These are phyloP conservation scores for Yponomeuta plumbellus DNA, from an alignment of 2,888 invertebrate genomes.

Conservation along the genomic window DNA sequence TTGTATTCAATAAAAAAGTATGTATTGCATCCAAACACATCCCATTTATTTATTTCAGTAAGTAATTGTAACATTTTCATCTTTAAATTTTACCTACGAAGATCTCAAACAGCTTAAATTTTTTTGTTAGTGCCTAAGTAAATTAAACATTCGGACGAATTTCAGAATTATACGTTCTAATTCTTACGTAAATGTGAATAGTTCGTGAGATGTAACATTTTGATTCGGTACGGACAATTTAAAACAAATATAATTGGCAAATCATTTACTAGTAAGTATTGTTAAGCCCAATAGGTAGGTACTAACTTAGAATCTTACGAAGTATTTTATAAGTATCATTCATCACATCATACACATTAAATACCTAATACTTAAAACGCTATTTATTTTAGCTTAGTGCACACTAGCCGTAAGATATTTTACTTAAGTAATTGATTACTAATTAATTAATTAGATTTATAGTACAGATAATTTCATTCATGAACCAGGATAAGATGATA, in stretches of 20 bases:
- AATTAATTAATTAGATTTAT: slow-evolving; percentile 53
- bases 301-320: neutral
- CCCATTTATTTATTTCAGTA: slow-evolving; percentile 54
- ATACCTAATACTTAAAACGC: slow-evolving; percentile 23
- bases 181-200: slow-evolving; percentile 7
- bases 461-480: slow-evolving; percentile 74
- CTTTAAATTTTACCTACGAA: slow-evolving; percentile 57
- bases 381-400: slow-evolving; percentile 47
- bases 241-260: neutral
- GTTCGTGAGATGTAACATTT: neutral
- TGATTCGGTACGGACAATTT: neutral
- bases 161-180: slow-evolving; percentile 23
- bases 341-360: neutral
- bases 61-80: slow-evolving; percentile 53
- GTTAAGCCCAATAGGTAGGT: slow-evolving; percentile 37
- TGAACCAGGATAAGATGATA: slow-evolving; percentile 35
- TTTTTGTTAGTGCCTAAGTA: slow-evolving; percentile 42
- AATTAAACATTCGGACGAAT: slow-evolving; percentile 64
- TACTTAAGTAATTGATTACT: slow-evolving; percentile 55
- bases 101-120: slow-evolving; percentile 63
- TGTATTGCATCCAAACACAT: slow-evolving; percentile 59
- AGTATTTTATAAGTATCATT: neutral
- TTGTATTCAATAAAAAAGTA: slow-evolving; percentile 23
- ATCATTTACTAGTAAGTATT: neutral
- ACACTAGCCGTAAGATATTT: slow-evolving; percentile 71